A percentile compares a stretch with the other conserved stretches of the same genome.
These are phyloP conservation scores for Eulemur albifrons DNA, from an alignment of 2,797 vertebrate species.

Conservation along the genomic window DNA sequence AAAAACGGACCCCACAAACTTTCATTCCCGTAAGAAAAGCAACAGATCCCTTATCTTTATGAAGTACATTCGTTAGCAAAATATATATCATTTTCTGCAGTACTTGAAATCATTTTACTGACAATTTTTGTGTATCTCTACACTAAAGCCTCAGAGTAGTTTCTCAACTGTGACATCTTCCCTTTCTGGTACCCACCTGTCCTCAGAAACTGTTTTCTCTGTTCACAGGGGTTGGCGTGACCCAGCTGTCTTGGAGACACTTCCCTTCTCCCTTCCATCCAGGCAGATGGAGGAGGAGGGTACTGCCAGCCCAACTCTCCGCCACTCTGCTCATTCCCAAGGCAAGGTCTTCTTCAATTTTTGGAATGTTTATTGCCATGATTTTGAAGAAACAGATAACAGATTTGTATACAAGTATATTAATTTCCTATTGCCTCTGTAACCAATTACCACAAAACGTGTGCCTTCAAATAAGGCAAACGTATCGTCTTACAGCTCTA, in stretches of 20 bases:
- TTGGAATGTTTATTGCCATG: neutral
- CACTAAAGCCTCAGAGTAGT: neutral
- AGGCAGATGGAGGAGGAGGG: neutral
- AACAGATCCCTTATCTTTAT: neutral
- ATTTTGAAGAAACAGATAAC: neutral
- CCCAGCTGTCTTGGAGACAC: neutral
- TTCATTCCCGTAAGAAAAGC: neutral
- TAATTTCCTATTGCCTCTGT: neutral
- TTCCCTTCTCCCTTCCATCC: neutral
- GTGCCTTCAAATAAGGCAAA: neutral
- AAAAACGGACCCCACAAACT: neutral
- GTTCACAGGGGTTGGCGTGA: neutral
- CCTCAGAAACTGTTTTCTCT: neutral
- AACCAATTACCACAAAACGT: neutral
- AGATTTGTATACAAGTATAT: neutral
- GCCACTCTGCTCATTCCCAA: neutral
- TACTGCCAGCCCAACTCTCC: neutral
- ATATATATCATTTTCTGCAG: neutral
- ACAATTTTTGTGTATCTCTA: neutral
- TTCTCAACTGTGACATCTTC: neutral
- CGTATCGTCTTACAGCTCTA: neutral
- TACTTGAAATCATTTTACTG: neutral
- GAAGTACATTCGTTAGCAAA: slow-evolving; percentile 4
- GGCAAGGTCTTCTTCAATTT: neutral
- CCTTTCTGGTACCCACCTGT: neutral